A percentile compares a stretch with the other conserved stretches of the same genome.
Conservation (phyloP, 2,888 invertebrate genomes). For the Vannuccia rotundouncinata region DNA sequence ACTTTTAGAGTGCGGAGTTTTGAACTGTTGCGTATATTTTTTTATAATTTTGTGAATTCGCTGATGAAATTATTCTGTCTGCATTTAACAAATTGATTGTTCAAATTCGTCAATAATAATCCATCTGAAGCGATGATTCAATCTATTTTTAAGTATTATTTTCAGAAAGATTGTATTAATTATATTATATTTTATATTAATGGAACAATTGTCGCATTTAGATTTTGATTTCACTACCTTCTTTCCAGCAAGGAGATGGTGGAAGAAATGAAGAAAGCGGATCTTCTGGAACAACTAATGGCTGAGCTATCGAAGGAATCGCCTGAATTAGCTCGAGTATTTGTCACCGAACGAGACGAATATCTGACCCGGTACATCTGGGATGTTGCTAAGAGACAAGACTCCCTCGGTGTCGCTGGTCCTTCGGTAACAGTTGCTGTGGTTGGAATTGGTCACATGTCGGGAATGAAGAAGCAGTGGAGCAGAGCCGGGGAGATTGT, state of each 20-base stretch:
- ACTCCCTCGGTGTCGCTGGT: not conserved
- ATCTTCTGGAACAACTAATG: conserved; percentile 29
- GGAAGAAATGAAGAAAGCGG: conserved; percentile 34
- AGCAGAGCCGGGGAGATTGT: conserved; percentile 29
- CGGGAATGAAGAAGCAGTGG: conserved; percentile 34
- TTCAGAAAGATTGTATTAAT: too few species aligned
- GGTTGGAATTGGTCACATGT: conserved; percentile 36
- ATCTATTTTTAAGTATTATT: too few species aligned
- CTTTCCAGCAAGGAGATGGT: conserved; percentile 32
- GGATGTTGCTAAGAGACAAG: not conserved
- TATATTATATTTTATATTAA: too few species aligned
- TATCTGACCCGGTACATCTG: conserved; percentile 31
- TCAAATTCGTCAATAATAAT: too few species aligned
- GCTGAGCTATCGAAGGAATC: conserved; percentile 29
- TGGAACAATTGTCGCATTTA: too few species aligned
- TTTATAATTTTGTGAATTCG: too few species aligned
- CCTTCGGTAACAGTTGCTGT: conserved; percentile 37
- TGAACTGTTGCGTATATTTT: too few species aligned
- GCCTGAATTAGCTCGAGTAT: conserved; percentile 31
- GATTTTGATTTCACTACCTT: too few species aligned
- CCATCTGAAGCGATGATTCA: too few species aligned
- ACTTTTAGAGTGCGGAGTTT: too few species aligned
- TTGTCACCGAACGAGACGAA: conserved; percentile 32
- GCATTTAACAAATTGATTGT: too few species aligned
- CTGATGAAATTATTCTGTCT: too few species aligned